Evolutionary conservation across 1,140 invertebrate genomes (phyloP).

Genomic region (Drosophila ogumai): DNA sequence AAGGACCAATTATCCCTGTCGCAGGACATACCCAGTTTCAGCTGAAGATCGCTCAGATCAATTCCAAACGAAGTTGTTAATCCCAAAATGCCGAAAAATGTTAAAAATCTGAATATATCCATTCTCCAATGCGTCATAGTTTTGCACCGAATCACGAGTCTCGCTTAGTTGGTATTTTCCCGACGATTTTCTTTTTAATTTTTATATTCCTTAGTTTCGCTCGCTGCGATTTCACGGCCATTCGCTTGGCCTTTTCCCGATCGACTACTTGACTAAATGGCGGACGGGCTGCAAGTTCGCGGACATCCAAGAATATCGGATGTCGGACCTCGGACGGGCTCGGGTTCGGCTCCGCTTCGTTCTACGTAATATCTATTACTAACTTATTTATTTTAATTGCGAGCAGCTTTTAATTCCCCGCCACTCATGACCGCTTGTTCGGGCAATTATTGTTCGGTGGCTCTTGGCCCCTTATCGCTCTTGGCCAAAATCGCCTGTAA

Average conservation of each 20-base stretch:
- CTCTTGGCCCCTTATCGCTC: conserved; percentile 6
- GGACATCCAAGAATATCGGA: conserved; percentile 29
- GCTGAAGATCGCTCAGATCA: conserved; percentile 6
- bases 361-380: conserved; percentile 78
- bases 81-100: conserved; percentile 19
- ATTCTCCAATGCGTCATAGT: conserved; percentile 34
- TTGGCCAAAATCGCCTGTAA: conserved; percentile 54
- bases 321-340: conserved; percentile 23
- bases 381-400: conserved; percentile 80
- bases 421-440: conserved; percentile 71
- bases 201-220: conserved; percentile 12
- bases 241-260: conserved; percentile 59
- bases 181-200: conserved; percentile 27
- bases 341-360: conserved; percentile 31
- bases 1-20: neutral
- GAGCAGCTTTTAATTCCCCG: conserved; percentile 72
- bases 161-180: conserved; percentile 21
- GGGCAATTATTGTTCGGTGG: conserved; percentile 59
- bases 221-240: conserved; percentile 58
- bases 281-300: conserved; percentile 39
- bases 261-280: conserved; percentile 65
- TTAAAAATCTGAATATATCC: conserved; percentile 10
- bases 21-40: conserved; percentile 27
- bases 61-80: conserved; percentile 8
- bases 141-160: conserved; percentile 31